Evolutionary conservation across 2,113 vertebrate species (phyloP), one percentile per base, ranked within the genome.

Genomic region (Carlito syrichta): DNA sequence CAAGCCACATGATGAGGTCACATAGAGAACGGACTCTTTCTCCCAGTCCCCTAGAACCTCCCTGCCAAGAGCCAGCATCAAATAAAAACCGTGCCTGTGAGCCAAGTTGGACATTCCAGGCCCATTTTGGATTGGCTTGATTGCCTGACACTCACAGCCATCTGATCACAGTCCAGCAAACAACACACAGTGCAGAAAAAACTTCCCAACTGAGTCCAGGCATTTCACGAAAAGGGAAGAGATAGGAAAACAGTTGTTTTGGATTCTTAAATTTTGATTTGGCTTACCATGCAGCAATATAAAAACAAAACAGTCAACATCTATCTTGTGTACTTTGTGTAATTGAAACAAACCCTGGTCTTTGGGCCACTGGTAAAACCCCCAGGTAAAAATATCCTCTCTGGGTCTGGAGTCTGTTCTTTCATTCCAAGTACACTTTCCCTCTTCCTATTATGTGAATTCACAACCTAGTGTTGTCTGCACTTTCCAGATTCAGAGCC

Each of bases 1-100:
- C n/a, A 69, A 27, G 7, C 8, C 19, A n/a, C 2, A 20, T 0
- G 4, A 5, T 8, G 16, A 52, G 32, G 8, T 6, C 60, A 30
- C 0, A 17, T 32, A 13, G 35, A 83, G n/a, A 60, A 60, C 50
- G 58, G 17, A 81, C n/a, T 88, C 69, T 3, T 32, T 52, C 9
- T 52, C 4, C 68, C 62, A n/a, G 6, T 79, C 19, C 48, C 27
- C 2, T 68, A 10, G 11, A 17, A 78, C 4, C 25, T 45, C 23
- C 25, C 35, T 16, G 6, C 23, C 77, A 88, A 52, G 1, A 66
- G 66, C 11, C 16, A 43, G 40, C 27, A 76, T 40, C 11, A 62
- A 68, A 62, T 54, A 43, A 17, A 20, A 19, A 38, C 48, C 3
- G 0, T 38, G 4, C 22, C 8, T 69, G 25, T 32, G 43, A 81